Evolutionary conservation across 2,113 vertebrate genomes (phyloP).

Genomic region (Eulacestoma nigropectus): DNA sequence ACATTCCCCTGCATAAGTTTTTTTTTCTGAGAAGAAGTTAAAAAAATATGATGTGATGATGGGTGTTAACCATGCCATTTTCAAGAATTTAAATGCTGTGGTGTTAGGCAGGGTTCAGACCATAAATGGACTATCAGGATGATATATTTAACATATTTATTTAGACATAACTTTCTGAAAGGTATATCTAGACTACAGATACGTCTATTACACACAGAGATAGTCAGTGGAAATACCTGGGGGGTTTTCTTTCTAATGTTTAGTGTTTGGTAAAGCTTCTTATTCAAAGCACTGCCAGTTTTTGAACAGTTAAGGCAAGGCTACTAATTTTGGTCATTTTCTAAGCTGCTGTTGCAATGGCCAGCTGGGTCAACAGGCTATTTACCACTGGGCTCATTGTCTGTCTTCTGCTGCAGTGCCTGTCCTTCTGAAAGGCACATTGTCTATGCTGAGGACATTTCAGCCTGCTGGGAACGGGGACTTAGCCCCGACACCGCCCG

Average conservation of each 20-base stretch:
- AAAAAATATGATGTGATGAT: not conserved
- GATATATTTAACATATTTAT: not conserved
- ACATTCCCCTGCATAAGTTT: not conserved
- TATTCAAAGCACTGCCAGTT: not conserved
- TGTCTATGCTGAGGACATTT: not conserved
- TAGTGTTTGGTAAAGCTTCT: not conserved
- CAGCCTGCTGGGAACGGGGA: not conserved
- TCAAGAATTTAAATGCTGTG: not conserved
- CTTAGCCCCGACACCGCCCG: accelerated
- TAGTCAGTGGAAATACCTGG: not conserved
- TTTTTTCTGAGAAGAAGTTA: not conserved
- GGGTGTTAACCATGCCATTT: not conserved
- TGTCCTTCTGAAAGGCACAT: not conserved
- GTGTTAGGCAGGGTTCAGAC: not conserved
- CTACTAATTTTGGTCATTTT: not conserved
- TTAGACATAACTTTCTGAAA: not conserved
- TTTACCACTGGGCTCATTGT: not conserved
- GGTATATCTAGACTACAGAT: not conserved
- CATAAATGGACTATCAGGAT: not conserved
- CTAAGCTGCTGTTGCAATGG: not conserved
- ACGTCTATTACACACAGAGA: not conserved
- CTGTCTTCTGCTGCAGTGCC: not conserved
- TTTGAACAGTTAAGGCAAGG: not conserved
- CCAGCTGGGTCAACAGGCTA: not conserved
- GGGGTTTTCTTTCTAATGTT: not conserved